Percentiles rank a stretch among this genome's conserved stretches.
phyloP scores from a whole-genome alignment of 2,888 invertebrate genomes.

The Aporophyla nigra region DNA sequence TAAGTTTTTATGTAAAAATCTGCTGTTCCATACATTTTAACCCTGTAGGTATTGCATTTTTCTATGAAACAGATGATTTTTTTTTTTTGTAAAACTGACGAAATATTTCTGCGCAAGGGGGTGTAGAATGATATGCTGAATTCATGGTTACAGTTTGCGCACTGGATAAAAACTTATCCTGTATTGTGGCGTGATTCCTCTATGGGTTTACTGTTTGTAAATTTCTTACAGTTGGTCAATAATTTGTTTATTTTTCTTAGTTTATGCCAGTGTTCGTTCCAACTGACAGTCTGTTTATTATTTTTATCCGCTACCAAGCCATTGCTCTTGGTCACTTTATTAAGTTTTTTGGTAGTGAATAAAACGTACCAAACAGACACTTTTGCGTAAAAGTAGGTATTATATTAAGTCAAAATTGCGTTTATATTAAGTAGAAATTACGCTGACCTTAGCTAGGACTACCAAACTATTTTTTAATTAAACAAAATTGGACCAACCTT shows the following conservation, averaged over 20 bases:
- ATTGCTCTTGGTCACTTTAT: neutral
- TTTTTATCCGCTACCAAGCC: neutral
- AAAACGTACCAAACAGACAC: neutral
- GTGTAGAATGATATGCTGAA: no score
- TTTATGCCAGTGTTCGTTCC: no score
- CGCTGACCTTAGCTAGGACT: no score
- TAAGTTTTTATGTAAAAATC: no score
- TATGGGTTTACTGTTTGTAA: neutral
- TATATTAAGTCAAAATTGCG: neutral
- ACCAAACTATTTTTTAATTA: neutral
- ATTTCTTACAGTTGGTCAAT: neutral
- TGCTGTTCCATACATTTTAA: no score
- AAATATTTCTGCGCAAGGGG: no score
- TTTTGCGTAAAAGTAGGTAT: neutral
- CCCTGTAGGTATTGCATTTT: no score
- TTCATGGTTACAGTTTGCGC: no score
- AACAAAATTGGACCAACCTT: neutral
- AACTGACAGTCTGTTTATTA: neutral
- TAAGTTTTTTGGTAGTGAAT: neutral
- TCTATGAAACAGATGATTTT: no score
- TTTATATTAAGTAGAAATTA: neutral
- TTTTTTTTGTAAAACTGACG: no score
- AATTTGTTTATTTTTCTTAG: no score
- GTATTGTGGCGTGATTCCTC: neutral
- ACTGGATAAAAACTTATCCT: no score